phyloP scores from a whole-genome alignment of 2,888 invertebrate genomes.

The Auanema sp. region DNA sequence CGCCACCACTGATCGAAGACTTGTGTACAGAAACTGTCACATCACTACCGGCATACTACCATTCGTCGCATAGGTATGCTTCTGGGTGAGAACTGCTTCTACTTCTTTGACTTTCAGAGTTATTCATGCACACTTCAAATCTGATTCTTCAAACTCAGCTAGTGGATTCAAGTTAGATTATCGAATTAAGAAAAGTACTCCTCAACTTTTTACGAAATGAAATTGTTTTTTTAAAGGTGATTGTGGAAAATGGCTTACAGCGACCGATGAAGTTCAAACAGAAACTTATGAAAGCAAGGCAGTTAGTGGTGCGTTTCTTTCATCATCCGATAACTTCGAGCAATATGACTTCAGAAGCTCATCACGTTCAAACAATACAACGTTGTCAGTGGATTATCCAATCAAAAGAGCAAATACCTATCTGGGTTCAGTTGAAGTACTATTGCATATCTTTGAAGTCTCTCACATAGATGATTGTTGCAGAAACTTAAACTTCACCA shows the following conservation, averaged over 20 bases:
- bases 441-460: not conserved
- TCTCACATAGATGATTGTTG: slow-evolving; percentile 3
- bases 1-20: slow-evolving; percentile 44
- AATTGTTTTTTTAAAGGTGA: slow-evolving; percentile 25
- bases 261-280: slow-evolving; percentile 21
- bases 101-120: slow-evolving; percentile 17
- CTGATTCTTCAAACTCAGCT: slow-evolving; percentile 44
- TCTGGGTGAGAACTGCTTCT: not conserved
- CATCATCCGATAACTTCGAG: not conserved
- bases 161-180: slow-evolving; percentile 47
- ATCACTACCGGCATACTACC: slow-evolving; percentile 15
- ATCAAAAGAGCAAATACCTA: slow-evolving; percentile 35
- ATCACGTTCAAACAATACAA: slow-evolving; percentile 23
- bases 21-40: slow-evolving; percentile 32
- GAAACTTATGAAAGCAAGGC: slow-evolving; percentile 19
- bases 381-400: slow-evolving; percentile 56
- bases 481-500: slow-evolving; percentile 31
- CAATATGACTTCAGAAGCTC: slow-evolving; percentile 21
- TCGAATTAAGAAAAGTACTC: slow-evolving; percentile 11
- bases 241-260: slow-evolving; percentile 48
- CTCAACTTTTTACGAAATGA: not conserved
- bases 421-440: slow-evolving; percentile 47
- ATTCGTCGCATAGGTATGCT: slow-evolving; percentile 30
- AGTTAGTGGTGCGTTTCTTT: slow-evolving; percentile 22
- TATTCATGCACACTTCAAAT: slow-evolving; percentile 52